Conservation (phyloP, 2,797 vertebrate species). For the Pangasius sanitwongsei region DNA sequence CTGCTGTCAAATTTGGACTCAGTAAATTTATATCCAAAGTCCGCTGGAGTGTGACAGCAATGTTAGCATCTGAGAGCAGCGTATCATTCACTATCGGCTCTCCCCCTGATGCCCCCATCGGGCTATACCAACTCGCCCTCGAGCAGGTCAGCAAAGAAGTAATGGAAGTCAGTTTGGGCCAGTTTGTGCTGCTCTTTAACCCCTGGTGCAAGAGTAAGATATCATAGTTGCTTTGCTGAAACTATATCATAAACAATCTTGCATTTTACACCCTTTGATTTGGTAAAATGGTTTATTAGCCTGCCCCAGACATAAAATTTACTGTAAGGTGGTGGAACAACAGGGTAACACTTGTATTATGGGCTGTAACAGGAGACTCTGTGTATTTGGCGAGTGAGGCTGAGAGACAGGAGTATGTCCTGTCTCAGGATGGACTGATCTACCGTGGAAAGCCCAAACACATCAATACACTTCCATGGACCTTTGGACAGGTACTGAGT, state of each 20-base stretch:
- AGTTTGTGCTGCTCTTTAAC: slow-evolving; percentile 86
- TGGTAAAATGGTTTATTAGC: background rate
- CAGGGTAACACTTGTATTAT: background rate
- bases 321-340: background rate
- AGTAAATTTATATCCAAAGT: slow-evolving; percentile 65
- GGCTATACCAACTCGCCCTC: slow-evolving; percentile 78
- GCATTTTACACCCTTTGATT: background rate
- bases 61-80: slow-evolving; percentile 57
- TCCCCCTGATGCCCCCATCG: slow-evolving; percentile 77
- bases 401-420: slow-evolving; percentile 79
- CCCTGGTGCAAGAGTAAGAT: slow-evolving; percentile 82
- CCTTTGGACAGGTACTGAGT: slow-evolving; percentile 85
- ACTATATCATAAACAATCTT: background rate
- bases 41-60: slow-evolving; percentile 77
- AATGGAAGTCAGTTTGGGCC: slow-evolving; percentile 66
- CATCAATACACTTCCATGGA: slow-evolving; percentile 80
- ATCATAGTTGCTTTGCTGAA: background rate
- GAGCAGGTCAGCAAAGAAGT: slow-evolving; percentile 60
- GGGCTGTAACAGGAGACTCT: slow-evolving; percentile 74
- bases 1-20: slow-evolving; percentile 73
- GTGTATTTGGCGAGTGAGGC: slow-evolving; percentile 79
- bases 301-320: background rate
- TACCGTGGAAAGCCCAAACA: slow-evolving; percentile 77
- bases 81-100: slow-evolving; percentile 76
- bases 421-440: slow-evolving; percentile 84